Base-by-base conservation (phyloP, 2,888 invertebrate species). In the Phengaris alcon region DNA sequence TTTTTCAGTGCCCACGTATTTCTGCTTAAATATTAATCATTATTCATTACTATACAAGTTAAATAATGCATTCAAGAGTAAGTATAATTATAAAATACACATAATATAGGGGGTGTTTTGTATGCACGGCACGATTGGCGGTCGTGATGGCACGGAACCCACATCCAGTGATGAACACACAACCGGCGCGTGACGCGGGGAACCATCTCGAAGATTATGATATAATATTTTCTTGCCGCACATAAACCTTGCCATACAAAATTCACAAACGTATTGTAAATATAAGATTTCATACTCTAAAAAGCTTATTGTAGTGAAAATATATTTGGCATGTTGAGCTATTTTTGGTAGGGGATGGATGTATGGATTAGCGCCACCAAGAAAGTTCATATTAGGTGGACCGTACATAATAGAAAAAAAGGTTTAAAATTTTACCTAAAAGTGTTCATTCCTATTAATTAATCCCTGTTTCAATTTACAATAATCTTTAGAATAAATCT, bases 131-230 rank as follows among this genome's bases (percentile, higher is more conserved):
- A 72, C 72, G 72, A 8, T 54, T 15, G 35, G 54, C 13, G 12
- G 54, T 35, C 22, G 46, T 48, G 69, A 6, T n/a, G 69, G n/a
- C 69, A 13, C 48, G 51, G 15, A 54, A 54, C 52, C 44, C 35
- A 54, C 52, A 72, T 72, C 72, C 51, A 7, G 52, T 12, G 70
- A 51, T 48, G 72, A 72, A 35, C 10, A 72, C 52, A 72, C 72
- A 70, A 15, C 15, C 15, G 9, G 35, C 13, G 54, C 72, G 72
- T 72, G 72, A 52, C 72, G 52, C 35, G 54, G 52, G 10, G 6
- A 10, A 12, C 52, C 13, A 15, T 72, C 35, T 72, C 72, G 22
- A 72, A 72, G 72, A 72, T 72, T 54, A 72, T 72, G 54, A 72
- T 69, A 35, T 64, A 55, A 55, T 55, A 64, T 69, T 69, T 48